Percentiles rank a stretch among this genome's conserved stretches.
phyloP scores from a whole-genome alignment of 2,797 vertebrate species.

The Chaetodon trifasciatus region DNA sequence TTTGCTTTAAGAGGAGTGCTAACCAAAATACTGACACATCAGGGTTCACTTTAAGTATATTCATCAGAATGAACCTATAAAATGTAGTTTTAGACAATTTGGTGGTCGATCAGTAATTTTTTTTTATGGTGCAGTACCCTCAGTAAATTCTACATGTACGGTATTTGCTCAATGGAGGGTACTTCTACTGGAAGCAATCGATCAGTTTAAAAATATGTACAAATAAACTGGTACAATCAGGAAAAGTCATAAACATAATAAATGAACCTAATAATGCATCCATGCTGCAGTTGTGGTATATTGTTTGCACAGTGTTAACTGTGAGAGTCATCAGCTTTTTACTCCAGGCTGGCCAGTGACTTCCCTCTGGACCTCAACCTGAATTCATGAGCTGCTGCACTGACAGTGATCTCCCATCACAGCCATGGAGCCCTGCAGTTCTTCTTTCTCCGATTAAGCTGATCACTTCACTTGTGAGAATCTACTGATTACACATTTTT shows the following conservation, averaged over 20 bases:
- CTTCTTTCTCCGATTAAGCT: neutral
- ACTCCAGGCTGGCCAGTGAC: neutral
- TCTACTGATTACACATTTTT: neutral
- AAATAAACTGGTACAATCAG: neutral
- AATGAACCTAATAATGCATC: neutral
- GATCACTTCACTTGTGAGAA: neutral
- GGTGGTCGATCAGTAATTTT: neutral
- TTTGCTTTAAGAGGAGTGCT: neutral
- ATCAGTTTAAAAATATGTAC: neutral
- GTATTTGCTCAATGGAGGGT: neutral
- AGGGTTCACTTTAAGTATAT: neutral
- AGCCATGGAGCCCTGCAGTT: neutral
- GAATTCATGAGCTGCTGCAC: neutral
- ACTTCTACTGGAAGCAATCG: neutral
- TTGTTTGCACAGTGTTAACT: neutral
- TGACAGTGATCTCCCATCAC: neutral
- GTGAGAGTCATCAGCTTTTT: neutral
- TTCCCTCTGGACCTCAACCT: neutral
- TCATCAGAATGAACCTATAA: neutral
- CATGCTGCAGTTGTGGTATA: neutral
- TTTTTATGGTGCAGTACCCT: neutral
- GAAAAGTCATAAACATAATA: too few species aligned
- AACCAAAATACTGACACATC: neutral
- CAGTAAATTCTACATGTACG: neutral
- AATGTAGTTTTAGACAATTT: neutral